Conservation (phyloP, 2,888 invertebrate species). For the Lycocerus yunnanus region DNA sequence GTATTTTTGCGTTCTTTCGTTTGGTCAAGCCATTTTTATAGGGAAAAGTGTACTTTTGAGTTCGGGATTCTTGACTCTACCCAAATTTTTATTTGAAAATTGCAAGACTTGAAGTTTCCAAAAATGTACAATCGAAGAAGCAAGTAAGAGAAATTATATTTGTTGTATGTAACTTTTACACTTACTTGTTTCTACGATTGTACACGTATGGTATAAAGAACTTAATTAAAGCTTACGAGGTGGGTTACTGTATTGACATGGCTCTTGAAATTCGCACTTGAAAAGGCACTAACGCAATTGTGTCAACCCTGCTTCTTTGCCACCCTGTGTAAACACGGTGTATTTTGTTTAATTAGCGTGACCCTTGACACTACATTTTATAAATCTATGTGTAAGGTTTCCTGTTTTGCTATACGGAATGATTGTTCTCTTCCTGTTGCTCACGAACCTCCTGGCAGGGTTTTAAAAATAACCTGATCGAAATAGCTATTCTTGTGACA, state of each 20-base stretch:
- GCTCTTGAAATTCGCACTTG: background rate
- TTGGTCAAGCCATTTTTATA: too few species aligned
- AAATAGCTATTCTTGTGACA: background rate
- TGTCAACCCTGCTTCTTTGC: background rate
- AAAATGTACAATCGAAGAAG: background rate
- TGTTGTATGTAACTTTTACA: background rate
- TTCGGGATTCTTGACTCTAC: too few species aligned
- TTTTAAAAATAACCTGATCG: background rate
- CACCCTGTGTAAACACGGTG: background rate
- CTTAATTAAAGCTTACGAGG: background rate
- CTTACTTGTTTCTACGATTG: background rate
- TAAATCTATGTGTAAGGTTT: background rate
- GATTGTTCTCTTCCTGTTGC: background rate
- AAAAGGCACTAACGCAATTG: background rate
- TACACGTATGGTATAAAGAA: background rate
- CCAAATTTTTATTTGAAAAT: background rate
- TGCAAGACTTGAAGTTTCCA: too few species aligned
- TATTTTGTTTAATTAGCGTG: background rate
- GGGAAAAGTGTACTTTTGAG: too few species aligned
- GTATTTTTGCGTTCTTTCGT: too few species aligned
- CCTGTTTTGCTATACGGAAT: background rate
- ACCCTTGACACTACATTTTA: background rate
- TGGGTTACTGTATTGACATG: background rate
- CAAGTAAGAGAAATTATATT: background rate
- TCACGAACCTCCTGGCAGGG: background rate